These are phyloP conservation scores for Nyctalus aviator DNA, from an alignment of 2,797 vertebrate genomes.

Conservation along the genomic window DNA sequence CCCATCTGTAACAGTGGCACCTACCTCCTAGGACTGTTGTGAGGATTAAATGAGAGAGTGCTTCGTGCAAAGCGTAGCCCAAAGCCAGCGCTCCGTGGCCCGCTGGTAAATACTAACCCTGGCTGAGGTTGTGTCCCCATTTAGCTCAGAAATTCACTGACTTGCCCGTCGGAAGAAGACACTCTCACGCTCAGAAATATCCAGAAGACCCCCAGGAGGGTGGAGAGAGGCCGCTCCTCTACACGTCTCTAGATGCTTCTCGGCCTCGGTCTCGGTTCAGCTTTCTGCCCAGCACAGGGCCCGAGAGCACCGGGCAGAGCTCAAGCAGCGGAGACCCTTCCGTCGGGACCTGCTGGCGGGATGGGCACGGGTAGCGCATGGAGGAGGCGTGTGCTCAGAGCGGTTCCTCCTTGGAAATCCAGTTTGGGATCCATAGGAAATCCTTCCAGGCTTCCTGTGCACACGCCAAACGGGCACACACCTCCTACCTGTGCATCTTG, in stretches of 20 bases:
- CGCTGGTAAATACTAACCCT: background rate
- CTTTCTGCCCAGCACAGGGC: background rate
- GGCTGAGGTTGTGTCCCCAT: background rate
- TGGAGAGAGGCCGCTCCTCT: background rate
- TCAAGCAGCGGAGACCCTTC: background rate
- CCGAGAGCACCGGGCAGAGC: background rate
- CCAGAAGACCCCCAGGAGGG: slow-evolving; percentile 2
- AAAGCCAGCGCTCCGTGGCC: background rate
- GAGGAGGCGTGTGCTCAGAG: background rate
- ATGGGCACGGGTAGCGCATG: accelerated
- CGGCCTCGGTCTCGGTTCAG: background rate
- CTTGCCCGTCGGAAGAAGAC: slow-evolving; percentile 16
- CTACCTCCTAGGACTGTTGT: slow-evolving; percentile 35
- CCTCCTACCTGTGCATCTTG: background rate
- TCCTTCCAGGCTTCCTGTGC: background rate
- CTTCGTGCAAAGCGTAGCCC: background rate
- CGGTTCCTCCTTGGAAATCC: background rate
- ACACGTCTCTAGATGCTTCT: background rate
- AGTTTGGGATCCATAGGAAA: slow-evolving; percentile 32
- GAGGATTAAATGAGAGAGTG: background rate
- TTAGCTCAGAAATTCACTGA: background rate
- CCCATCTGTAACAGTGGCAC: background rate
- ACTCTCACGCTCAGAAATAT: background rate
- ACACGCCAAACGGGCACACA: background rate
- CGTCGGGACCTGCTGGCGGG: background rate